Conservation (phyloP, 64 coral and sea anemone genomes). For the Pocillopora verrucosa region DNA sequence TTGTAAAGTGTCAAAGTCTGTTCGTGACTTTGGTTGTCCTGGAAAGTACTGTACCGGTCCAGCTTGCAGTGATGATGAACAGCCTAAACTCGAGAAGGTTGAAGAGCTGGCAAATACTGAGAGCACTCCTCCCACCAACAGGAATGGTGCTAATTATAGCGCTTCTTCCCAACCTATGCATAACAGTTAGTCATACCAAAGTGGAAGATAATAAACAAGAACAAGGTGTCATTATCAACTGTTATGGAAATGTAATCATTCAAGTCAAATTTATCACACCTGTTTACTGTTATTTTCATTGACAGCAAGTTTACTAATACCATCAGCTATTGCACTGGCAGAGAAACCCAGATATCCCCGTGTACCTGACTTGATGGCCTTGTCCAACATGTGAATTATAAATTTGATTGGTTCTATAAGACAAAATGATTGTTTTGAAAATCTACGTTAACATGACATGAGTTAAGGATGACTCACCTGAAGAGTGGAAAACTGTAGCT, state of each 20-base stretch:
- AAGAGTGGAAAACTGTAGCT: too few relatives aligned
- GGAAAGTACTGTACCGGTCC: too few relatives aligned
- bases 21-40: too few relatives aligned
- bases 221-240: not conserved
- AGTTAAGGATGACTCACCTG: too few relatives aligned
- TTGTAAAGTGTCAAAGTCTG: too few relatives aligned
- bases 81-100: too few relatives aligned
- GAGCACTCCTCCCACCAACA: too few relatives aligned
- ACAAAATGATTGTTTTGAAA: not conserved
- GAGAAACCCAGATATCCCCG: slow-evolving; percentile 8
- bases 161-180: too few relatives aligned
- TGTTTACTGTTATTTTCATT: slow-evolving; percentile 28
- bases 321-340: not conserved
- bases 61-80: too few relatives aligned
- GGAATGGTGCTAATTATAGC: too few relatives aligned
- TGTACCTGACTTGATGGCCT: slow-evolving; percentile 21
- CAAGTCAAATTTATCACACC: not conserved
- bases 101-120: too few relatives aligned
- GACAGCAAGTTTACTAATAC: slow-evolving; percentile 20
- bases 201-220: not conserved
- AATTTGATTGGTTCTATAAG: slow-evolving; percentile 20
- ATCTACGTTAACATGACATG: too few relatives aligned
- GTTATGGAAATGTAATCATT: not conserved
- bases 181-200: not conserved
- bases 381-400: slow-evolving; percentile 16